A percentile compares a stretch with the other conserved stretches of the same genome.
These are phyloP conservation scores for cattle (Bos taurus) DNA, from an alignment of 2,113 vertebrate genomes.

Conservation along the genomic window ARS-UCD2.0 NC_037338.1:50060001-50060500, in stretches of 20 bases:
- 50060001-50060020: neutral
- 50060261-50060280: neutral
- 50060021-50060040: neutral
- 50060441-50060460: neutral
- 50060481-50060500: neutral
- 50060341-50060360: neutral
- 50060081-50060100: neutral
- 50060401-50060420: neutral
- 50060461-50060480: neutral
- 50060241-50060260: neutral
- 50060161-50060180: neutral
- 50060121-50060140: neutral
- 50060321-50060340: neutral
- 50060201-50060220: neutral
- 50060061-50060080: accelerated
- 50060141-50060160: neutral
- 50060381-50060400: neutral
- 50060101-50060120: neutral
- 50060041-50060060: neutral
- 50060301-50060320: neutral
- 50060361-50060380: neutral
- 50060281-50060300: neutral
- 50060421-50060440: neutral
- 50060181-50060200: neutral
- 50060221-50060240: neutral